Evolutionary conservation across 2,888 invertebrate genomes (phyloP).

Genomic region (Macaria notata): DNA sequence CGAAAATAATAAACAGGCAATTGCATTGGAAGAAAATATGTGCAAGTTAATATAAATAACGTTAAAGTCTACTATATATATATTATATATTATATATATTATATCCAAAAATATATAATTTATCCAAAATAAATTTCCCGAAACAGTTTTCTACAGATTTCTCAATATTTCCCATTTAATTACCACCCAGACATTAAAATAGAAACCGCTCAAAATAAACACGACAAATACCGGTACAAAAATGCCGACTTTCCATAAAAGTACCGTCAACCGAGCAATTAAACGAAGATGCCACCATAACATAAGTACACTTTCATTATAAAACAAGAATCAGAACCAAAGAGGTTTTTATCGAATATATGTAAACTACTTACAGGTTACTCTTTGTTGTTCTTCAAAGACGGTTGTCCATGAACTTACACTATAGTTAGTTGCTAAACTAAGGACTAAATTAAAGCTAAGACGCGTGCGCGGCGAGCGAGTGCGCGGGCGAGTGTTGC

Average conservation of each 20-base stretch:
- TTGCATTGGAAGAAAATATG: too few species aligned
- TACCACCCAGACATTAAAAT: not conserved
- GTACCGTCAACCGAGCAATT: slow-evolving; percentile 14
- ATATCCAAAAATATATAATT: too few species aligned
- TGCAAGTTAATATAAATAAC: too few species aligned
- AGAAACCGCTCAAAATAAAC: not conserved
- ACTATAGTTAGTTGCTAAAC: slow-evolving; percentile 32
- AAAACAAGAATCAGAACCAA: slow-evolving; percentile 2
- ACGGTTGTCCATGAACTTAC: slow-evolving; percentile 51
- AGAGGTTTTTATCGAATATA: not conserved
- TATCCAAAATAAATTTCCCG: too few species aligned
- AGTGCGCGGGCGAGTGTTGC: slow-evolving; percentile 63
- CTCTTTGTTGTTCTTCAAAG: slow-evolving; percentile 29
- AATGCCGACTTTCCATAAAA: slow-evolving; percentile 23
- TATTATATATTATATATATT: too few species aligned
- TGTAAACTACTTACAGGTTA: slow-evolving; percentile 46
- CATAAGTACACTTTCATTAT: slow-evolving; percentile 1
- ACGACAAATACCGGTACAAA: slow-evolving; percentile 8
- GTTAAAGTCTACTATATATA: too few species aligned
- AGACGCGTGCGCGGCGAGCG: slow-evolving; percentile 46
- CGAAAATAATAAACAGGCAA: too few species aligned
- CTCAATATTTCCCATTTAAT: too few species aligned
- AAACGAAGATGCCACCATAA: slow-evolving; percentile 14
- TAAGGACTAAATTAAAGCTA: slow-evolving; percentile 38
- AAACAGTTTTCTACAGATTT: too few species aligned